These are phyloP conservation scores for Sialis fuliginosa DNA, from an alignment of 2,888 invertebrate genomes.

Conservation along the genomic window DNA sequence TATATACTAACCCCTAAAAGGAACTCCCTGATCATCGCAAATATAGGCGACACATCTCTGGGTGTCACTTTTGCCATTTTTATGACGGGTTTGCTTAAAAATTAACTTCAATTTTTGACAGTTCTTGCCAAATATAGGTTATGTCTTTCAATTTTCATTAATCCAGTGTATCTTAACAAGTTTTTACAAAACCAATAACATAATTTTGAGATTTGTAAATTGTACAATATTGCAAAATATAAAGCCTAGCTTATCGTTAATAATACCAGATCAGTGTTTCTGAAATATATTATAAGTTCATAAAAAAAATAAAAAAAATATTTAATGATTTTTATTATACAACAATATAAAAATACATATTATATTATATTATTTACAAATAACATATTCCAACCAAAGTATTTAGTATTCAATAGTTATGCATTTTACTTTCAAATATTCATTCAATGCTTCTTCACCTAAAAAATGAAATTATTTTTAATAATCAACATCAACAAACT, in stretches of 20 bases:
- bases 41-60: constrained; percentile 43
- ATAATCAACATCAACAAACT: constrained; percentile 5
- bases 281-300: too few species aligned
- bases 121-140: not conserved
- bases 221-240: too few species aligned
- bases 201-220: too few species aligned
- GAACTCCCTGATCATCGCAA: constrained; percentile 43
- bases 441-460: constrained; percentile 85
- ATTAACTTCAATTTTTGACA: not conserved
- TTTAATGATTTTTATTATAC: too few species aligned
- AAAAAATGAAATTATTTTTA: constrained; percentile 11
- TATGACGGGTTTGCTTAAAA: not conserved
- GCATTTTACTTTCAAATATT: constrained; percentile 88
- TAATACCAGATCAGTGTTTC: too few species aligned
- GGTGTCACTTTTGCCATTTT: constrained; percentile 27
- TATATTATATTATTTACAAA: too few species aligned
- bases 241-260: too few species aligned
- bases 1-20: constrained; percentile 40
- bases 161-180: too few species aligned
- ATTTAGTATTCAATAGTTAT: constrained; percentile 80
- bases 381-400: not conserved
- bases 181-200: too few species aligned
- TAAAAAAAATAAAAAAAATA: too few species aligned
- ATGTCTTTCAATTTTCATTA: too few species aligned
- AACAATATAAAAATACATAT: too few species aligned